Evolutionary conservation across 2,888 invertebrate genomes (phyloP), one percentile per base, ranked within the genome.

Genomic region (Calliopum simillimum): DNA sequence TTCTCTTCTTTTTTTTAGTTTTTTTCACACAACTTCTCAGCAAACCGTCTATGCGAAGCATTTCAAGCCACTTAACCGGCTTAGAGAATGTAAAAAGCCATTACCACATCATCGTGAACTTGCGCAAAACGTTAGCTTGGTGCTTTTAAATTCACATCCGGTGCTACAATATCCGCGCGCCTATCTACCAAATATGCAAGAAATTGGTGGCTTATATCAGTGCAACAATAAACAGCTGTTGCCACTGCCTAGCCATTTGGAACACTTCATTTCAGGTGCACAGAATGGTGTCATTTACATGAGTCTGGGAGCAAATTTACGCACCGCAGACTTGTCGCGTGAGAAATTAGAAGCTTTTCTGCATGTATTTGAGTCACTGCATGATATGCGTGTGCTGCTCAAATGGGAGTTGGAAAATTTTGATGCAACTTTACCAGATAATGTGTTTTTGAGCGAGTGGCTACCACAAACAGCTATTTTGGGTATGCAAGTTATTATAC

Each of bases 321-420:
- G 79, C 25, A 82, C 82, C 6, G 78, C 77, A 14, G 81, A 85
- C 68, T 74, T 86, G 72, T 81, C 86, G 3, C 77, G 76, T n/a
- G 83, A 85, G n/a, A 86, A 84, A 71, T 70, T 86, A 4, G 77
- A 83, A 44, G 71, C 77, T 4, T 71, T 84, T 12, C 65, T 84
- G 3, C 82, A 84, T 72, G 80, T 79, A 0, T 79, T 84, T 47
- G 74, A 79, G 21, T 79, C 85, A 59, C 74, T 86, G 8, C 80
- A 79, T 33, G 81, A 81, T 21, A 79, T 83, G 53, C 76, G 82
- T 55, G 85, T 89, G 25, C 76, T 89, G 11, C 84, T 89, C 79
- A 89, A 89, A 79, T 89, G 87, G 85, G 89, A 89, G 72, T 81
- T 82, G 16, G 25, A 41, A 12, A 47, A 72, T 49, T 70, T 72